A percentile compares a stretch with the other conserved stretches of the same genome.
Conservation (phyloP, 2,888 invertebrate species). For the Bembecia ichneumoniformis region DNA sequence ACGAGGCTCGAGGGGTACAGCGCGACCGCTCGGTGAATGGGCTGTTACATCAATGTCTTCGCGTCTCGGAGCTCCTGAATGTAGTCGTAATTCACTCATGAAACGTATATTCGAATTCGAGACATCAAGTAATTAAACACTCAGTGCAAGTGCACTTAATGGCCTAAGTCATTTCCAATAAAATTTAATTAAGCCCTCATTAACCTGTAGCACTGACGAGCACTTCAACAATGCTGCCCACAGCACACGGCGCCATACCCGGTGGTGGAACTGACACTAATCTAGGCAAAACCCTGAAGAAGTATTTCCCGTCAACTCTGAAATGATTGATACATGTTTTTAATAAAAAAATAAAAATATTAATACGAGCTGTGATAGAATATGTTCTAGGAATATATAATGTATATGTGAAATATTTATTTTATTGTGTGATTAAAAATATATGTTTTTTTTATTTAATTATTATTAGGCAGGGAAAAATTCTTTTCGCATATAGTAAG, state of each 20-base stretch:
- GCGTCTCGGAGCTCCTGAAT: constrained; percentile 78
- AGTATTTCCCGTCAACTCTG: constrained; percentile 76
- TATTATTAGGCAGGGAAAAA: no score
- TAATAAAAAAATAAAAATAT: constrained; percentile 12
- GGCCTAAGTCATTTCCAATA: neutral
- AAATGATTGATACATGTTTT: no score
- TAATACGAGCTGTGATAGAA: neutral
- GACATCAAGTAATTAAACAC: no score
- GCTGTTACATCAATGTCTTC: constrained; percentile 94
- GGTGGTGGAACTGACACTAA: constrained; percentile 89
- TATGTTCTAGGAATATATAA: constrained; percentile 1
- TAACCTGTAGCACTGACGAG: constrained; percentile 86
- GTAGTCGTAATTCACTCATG: neutral
- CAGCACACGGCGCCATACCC: constrained; percentile 95
- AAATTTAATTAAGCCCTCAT: no score
- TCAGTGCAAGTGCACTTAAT: no score
- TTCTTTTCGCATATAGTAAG: no score
- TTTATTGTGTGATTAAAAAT: no score
- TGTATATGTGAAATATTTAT: neutral
- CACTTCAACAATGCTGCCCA: constrained; percentile 96
- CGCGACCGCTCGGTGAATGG: constrained; percentile 89
- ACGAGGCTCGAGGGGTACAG: constrained; percentile 65
- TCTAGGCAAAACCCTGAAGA: constrained; percentile 90
- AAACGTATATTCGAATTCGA: neutral
- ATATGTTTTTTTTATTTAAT: no score